phyloP scores from a whole-genome alignment of 2,113 vertebrate species.

The Monarcha castaneiventris region DNA sequence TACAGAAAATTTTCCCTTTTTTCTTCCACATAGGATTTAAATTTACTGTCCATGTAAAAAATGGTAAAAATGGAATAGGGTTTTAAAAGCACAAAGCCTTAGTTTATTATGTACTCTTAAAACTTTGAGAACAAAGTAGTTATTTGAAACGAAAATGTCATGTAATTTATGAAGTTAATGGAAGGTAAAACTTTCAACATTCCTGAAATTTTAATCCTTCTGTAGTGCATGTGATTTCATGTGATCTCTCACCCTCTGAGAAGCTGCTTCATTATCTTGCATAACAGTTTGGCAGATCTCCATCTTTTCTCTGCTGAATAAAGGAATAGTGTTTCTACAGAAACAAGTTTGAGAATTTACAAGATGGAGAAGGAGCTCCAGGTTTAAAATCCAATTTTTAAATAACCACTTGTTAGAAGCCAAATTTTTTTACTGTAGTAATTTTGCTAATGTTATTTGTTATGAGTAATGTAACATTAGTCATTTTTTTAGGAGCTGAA shows the following conservation, averaged over 20 bases:
- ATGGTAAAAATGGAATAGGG: neutral
- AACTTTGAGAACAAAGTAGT: neutral
- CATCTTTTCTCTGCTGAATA: constrained; percentile 47
- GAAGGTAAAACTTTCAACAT: constrained; percentile 33
- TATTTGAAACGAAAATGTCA: neutral
- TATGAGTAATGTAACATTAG: neutral
- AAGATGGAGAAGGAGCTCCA: constrained; percentile 12
- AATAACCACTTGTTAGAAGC: neutral
- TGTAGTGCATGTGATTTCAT: constrained; percentile 56
- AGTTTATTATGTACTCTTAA: neutral
- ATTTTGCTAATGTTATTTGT: neutral
- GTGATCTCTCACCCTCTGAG: constrained; percentile 56
- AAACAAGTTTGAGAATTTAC: neutral
- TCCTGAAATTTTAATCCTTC: constrained; percentile 60
- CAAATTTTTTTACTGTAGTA: neutral
- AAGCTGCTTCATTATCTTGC: constrained; percentile 61
- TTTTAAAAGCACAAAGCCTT: neutral
- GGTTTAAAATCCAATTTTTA: neutral
- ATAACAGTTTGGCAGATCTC: constrained; percentile 59
- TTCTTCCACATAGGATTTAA: neutral
- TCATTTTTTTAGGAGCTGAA: neutral
- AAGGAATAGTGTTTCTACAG: constrained; percentile 32
- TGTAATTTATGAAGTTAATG: constrained; percentile 26
- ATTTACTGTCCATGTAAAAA: neutral
- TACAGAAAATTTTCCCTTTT: neutral